Evolutionary conservation across 2,888 invertebrate genomes (phyloP), one percentile per base, ranked within the genome.

Genomic region (Magallana nippona): DNA sequence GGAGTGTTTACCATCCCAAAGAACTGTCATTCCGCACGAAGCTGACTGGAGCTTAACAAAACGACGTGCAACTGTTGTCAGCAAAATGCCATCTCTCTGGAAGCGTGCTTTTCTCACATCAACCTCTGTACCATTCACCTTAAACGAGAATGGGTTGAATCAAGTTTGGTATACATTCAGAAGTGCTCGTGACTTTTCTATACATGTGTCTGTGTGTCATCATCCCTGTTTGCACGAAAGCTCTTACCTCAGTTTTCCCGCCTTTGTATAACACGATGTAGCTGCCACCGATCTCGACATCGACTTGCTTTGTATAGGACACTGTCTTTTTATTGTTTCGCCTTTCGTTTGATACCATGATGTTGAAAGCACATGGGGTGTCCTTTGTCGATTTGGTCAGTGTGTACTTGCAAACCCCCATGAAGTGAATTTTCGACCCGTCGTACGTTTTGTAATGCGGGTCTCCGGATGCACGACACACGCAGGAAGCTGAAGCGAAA

Each of bases 391-490:
- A 22, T 62, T 22, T 62, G 17, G 79, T 56, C 56, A 79, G 57
- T 27, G 56, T 55, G 57, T 79, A 79, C 56, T 57, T 79, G 56
- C 79, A 79, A 17, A 22, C 56, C 17, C 79, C 79, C 79, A 79
- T 79, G 57, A 79, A 79, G 22, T 79, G 79, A 17, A 79, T 79
- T 19, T n/a, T 56, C 19, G 55, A 57, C 10, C 79, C 79, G 56
- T 79, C 79, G 22, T 56, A 79, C 15, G 79, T 79, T 5, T 22
- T 17, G 22, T 79, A 79, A 56, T 79, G 79, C 1, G 79, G 79
- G 57, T 79, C 79, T 56, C 79, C 79, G 10, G 79, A 79, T 32
- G 79, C 79, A 19, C 79, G 79, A 15, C 79, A 79, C 22, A 27
- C 57, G 56, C 79, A 79, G 22, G 62, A 8, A 62, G 62, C 62